phyloP scores from a whole-genome alignment of 2,888 invertebrate species.

The Agrochola lota region DNA sequence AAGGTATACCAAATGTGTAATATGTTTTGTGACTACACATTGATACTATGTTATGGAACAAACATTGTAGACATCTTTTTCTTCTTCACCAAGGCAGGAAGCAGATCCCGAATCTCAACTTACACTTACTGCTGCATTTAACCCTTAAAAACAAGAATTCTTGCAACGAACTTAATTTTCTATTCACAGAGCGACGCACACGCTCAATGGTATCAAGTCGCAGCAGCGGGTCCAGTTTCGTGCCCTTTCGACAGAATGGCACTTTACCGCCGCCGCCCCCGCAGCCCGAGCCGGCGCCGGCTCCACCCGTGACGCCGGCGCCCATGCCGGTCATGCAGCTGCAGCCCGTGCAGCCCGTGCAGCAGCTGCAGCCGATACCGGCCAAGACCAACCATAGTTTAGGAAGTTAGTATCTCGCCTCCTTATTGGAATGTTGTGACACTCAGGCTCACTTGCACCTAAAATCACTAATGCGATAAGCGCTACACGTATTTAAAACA shows the following conservation, averaged over 20 bases:
- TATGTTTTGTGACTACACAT: neutral
- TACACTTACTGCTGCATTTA: neutral
- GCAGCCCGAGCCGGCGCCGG: constrained; percentile 59
- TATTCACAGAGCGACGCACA: constrained; percentile 79
- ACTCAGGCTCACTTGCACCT: neutral
- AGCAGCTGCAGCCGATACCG: constrained; percentile 52
- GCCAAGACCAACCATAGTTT: constrained; percentile 70
- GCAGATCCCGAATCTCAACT: neutral
- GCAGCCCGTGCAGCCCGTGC: constrained; percentile 64
- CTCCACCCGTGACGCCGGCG: constrained; percentile 9
- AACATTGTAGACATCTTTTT: neutral
- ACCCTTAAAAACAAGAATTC: neutral
- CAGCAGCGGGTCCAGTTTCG: constrained; percentile 69
- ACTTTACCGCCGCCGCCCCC: constrained; percentile 71
- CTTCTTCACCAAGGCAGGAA: neutral
- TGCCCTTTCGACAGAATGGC: constrained; percentile 75
- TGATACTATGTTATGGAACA: neutral
- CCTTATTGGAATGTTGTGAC: neutral
- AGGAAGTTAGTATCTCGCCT: constrained; percentile 61
- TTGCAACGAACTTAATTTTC: neutral
- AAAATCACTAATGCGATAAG: neutral
- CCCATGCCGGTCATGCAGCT: constrained; percentile 22
- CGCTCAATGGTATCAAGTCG: constrained; percentile 75
- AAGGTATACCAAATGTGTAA: neutral
- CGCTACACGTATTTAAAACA: no score